phyloP scores from a whole-genome alignment of 1,140 invertebrate genomes.

The Eueides isabella region DNA sequence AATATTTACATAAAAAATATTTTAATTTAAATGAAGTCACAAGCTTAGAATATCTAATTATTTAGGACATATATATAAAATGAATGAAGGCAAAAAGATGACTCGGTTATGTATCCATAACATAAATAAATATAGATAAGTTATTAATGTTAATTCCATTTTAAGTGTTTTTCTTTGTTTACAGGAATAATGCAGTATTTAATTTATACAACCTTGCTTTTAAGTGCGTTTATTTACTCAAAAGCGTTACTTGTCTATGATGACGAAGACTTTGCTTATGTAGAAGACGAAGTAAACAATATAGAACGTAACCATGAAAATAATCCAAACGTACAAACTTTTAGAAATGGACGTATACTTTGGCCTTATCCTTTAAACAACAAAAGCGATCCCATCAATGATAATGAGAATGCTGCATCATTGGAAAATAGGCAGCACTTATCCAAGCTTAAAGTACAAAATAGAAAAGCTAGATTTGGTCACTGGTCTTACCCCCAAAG shows the following conservation, averaged over 20 bases:
- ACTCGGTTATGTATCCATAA: not conserved
- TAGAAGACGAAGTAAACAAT: constrained; percentile 51
- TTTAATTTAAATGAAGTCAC: no score
- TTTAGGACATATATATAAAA: not conserved
- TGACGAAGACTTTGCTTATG: constrained; percentile 53
- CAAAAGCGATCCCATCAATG: constrained; percentile 38
- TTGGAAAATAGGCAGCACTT: constrained; percentile 25
- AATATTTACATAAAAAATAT: no score
- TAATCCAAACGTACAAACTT: constrained; percentile 39
- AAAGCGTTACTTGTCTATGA: constrained; percentile 42
- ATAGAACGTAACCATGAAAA: constrained; percentile 38
- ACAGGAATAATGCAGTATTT: constrained; percentile 41
- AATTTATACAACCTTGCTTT: constrained; percentile 27
- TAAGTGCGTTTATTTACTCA: constrained; percentile 14
- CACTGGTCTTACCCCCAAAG: constrained; percentile 60
- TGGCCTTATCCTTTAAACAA: constrained; percentile 62
- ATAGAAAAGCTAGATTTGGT: constrained; percentile 54
- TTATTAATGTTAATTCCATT: not conserved
- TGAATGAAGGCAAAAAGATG: not conserved
- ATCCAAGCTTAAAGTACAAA: constrained; percentile 36
- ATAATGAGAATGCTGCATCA: constrained; percentile 30
- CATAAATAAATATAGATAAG: not conserved
- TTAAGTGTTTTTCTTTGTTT: constrained; percentile 20
- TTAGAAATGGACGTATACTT: constrained; percentile 55
- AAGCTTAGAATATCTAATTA: no score